Base-by-base conservation (phyloP, 2,888 invertebrate species). In the Carabus problematicus region DNA sequence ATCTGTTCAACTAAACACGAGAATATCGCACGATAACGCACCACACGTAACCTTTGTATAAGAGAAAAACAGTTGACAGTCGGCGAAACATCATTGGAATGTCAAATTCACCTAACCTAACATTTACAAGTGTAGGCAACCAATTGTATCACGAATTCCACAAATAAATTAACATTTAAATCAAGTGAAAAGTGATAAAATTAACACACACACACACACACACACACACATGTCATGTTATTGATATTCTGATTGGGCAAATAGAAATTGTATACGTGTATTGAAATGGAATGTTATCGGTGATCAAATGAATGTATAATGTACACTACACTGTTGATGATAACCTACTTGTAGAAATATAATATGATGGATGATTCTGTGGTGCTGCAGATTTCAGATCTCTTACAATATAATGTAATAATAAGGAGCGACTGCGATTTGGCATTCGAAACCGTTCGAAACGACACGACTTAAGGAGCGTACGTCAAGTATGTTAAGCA, bases 121-220 rank as follows among this genome's bases (percentile, higher is more conserved):
- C 55, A 45, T 45, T 19, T 8, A 29, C 39, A 56, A 56, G 56
- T 40, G 40, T 39, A 54, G n/a, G 9, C 45, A 19, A 19, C 39
- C 39, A 39, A 29, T 29, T 3, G 29, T 6, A 29, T 29, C 29
- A 29, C 29, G 29, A 62, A 62, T 64, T 64, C 56, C 19, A 55
- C 42, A 9, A 64, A 64, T 64, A 64, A 64, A 64, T 64, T 64
- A 43, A 56, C 56, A 64, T 64, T 64, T 56, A 45, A 64, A 64
- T 39, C 55, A 45, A 64, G 64, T 64, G 64, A 64, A 64, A 64
- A 64, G 19, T 43, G 56, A 42, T 7, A 43, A 64, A 64, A 54
- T 55, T n/a, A 55, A 49, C 3, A 43, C 11, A 1, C 3, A 43
- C 11, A 43, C 3, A 43, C 11, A 49, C 1, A 52, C n/a, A 11